Evolutionary conservation across 1,140 invertebrate genomes (phyloP).

Genomic region (Papilio dardanus): DNA sequence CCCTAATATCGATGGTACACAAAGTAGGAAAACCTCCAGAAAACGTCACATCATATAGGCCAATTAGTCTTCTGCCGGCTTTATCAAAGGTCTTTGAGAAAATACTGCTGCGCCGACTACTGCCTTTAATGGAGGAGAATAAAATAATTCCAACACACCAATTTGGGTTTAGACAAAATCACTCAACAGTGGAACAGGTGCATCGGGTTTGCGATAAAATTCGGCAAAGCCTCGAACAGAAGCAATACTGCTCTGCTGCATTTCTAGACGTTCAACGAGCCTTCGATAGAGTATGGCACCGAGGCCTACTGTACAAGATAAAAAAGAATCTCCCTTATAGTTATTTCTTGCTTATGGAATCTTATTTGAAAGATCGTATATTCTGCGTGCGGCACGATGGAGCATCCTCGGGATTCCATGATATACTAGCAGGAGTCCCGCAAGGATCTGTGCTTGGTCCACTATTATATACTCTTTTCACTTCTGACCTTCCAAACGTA

Average conservation of each 20-base stretch:
- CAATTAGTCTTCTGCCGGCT: slow-evolving; percentile 42
- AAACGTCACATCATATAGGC: slow-evolving; percentile 38
- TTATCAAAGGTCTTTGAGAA: slow-evolving; percentile 42
- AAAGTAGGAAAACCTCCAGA: slow-evolving; percentile 42
- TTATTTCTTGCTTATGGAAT: slow-evolving; percentile 25
- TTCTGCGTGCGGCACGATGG: slow-evolving; percentile 36
- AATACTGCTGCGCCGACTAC: slow-evolving; percentile 38
- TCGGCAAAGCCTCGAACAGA: slow-evolving; percentile 34
- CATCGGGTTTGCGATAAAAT: slow-evolving; percentile 40
- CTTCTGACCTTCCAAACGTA: slow-evolving; percentile 39
- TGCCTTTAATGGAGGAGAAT: not conserved
- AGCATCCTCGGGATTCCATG: slow-evolving; percentile 2
- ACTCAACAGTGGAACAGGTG: slow-evolving; percentile 40
- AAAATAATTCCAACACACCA: slow-evolving; percentile 42
- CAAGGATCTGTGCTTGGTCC: slow-evolving; percentile 40
- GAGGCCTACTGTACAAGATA: slow-evolving; percentile 43
- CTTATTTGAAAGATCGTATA: not conserved
- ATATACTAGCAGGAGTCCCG: slow-evolving; percentile 35
- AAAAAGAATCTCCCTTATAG: slow-evolving; percentile 28
- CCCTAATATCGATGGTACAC: slow-evolving; percentile 42
- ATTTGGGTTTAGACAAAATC: slow-evolving; percentile 39
- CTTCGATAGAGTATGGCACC: slow-evolving; percentile 50
- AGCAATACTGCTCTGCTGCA: slow-evolving; percentile 40
- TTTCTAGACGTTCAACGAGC: slow-evolving; percentile 43
- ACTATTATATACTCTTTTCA: slow-evolving; percentile 36